These are phyloP conservation scores for Eupithecia pulchellata DNA, from an alignment of 2,888 invertebrate genomes.

Conservation along the genomic window DNA sequence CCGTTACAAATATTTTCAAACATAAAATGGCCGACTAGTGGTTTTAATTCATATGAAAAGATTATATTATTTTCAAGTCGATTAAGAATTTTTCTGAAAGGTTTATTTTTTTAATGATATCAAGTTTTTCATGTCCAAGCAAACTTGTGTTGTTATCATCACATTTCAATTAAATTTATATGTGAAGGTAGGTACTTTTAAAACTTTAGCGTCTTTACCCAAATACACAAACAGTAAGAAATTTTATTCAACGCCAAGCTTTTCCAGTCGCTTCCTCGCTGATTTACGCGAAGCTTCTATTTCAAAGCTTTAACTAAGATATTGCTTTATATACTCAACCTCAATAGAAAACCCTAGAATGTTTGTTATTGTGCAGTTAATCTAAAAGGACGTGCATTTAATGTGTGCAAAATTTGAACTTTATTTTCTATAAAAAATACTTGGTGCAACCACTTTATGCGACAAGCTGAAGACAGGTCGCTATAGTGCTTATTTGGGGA, in stretches of 20 bases:
- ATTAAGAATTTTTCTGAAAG: neutral
- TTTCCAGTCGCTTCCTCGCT: slow-evolving; percentile 53
- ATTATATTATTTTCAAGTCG: too few relatives aligned
- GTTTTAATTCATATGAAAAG: too few relatives aligned
- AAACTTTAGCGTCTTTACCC: slow-evolving; percentile 45
- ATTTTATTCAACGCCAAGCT: slow-evolving; percentile 63
- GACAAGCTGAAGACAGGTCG: too few relatives aligned
- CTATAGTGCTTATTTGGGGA: too few relatives aligned
- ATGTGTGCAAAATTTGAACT: neutral
- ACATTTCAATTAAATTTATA: too few relatives aligned
- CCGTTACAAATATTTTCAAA: too few relatives aligned
- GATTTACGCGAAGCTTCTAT: slow-evolving; percentile 49
- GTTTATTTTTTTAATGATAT: neutral
- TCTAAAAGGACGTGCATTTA: neutral
- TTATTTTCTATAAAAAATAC: neutral
- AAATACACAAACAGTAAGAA: slow-evolving; percentile 62
- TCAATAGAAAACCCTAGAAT: slow-evolving; percentile 10
- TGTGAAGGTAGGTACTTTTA: too few relatives aligned
- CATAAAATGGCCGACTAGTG: too few relatives aligned
- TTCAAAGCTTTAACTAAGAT: slow-evolving; percentile 32
- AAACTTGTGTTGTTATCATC: neutral
- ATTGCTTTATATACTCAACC: slow-evolving; percentile 34
- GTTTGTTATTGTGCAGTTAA: neutral
- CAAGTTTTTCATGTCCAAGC: neutral
- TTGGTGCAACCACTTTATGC: too few relatives aligned